Conservation (phyloP, 1,140 invertebrate genomes). For the Zaprionus lachaisei region DNA sequence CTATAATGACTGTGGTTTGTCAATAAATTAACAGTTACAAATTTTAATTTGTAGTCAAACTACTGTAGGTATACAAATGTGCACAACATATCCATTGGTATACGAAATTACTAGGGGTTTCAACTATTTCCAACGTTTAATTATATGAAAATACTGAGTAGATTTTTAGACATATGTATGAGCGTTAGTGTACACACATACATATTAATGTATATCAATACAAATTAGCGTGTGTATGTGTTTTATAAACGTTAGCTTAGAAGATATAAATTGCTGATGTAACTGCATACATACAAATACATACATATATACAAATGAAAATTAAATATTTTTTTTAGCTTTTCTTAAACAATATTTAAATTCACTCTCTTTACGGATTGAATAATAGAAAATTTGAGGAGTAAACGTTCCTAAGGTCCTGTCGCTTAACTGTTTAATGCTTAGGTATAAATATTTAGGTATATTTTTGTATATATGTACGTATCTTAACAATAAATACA, state of each 20-base stretch:
- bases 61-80: neutral
- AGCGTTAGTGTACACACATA: too few species aligned
- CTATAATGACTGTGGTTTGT: neutral
- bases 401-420: too few species aligned
- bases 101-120: neutral
- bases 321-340: neutral
- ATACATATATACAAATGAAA: too few species aligned
- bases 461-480: neutral
- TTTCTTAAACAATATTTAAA: neutral
- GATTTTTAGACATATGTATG: too few species aligned
- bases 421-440: too few species aligned
- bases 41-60: neutral
- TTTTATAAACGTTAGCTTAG: neutral
- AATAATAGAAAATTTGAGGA: neutral
- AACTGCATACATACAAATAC: too few species aligned
- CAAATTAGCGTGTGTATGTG: too few species aligned
- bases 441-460: neutral
- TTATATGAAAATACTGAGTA: neutral
- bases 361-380: constrained; percentile 4
- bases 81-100: neutral
- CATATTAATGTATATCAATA: too few species aligned
- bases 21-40: neutral
- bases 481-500: neutral
- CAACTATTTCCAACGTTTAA: neutral
- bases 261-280: neutral